A percentile compares a stretch with the other conserved stretches of the same genome.
Evolutionary conservation across 2,113 vertebrate species (phyloP).

Genomic region (Crotophaga sulcirostris): DNA sequence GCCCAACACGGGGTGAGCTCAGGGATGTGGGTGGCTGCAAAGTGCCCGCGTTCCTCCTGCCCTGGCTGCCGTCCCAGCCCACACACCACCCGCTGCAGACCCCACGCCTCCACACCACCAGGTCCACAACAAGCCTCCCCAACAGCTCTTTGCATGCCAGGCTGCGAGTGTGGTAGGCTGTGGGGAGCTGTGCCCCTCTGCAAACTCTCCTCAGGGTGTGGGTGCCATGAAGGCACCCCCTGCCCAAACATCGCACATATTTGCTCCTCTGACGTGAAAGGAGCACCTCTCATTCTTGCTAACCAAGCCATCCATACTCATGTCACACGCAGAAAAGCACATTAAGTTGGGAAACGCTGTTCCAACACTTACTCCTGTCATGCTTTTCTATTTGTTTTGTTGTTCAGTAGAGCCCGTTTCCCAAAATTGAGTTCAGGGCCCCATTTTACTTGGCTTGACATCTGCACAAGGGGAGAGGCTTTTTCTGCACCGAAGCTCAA

Average conservation of each 20-base stretch:
- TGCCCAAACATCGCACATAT: fast-evolving
- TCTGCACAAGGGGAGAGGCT: background rate
- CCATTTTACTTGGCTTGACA: background rate
- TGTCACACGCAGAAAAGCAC: background rate
- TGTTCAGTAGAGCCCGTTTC: background rate
- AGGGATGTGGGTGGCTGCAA: background rate
- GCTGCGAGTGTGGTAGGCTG: fast-evolving
- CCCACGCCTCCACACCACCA: fast-evolving
- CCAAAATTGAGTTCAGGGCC: background rate
- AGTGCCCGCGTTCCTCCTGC: background rate
- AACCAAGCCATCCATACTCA: background rate
- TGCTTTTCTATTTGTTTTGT: background rate
- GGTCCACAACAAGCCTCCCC: fast-evolving
- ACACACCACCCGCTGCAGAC: background rate
- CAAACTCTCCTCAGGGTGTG: background rate
- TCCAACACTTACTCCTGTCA: background rate
- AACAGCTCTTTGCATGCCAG: background rate
- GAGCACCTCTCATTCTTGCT: background rate
- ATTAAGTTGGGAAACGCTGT: background rate
- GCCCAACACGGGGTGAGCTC: fast-evolving
- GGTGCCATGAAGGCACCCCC: background rate
- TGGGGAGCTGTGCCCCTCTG: background rate
- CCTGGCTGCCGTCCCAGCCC: background rate
- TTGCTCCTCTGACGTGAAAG: fast-evolving
- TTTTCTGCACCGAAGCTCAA: background rate